phyloP scores from a whole-genome alignment of 2,888 invertebrate genomes.

The Orthosia gothica region DNA sequence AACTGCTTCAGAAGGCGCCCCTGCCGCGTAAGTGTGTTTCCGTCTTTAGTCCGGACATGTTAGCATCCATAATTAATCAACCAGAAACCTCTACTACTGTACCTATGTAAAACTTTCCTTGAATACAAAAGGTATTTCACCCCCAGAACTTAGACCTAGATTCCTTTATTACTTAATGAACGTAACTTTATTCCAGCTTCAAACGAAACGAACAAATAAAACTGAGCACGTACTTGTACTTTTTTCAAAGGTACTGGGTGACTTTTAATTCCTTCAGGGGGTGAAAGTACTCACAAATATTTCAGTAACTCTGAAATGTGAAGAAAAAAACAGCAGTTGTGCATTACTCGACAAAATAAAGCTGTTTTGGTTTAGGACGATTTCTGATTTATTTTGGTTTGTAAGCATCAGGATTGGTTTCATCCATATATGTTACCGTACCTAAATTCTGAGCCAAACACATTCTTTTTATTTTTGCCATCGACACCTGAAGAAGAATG shows the following conservation, averaged over 20 bases:
- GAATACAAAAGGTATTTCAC: constrained; percentile 10
- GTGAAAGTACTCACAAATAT: neutral
- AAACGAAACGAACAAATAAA: constrained; percentile 27
- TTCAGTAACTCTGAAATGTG: neutral
- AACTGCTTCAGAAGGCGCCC: too few relatives aligned
- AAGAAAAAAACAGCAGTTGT: too few relatives aligned
- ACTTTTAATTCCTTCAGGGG: neutral
- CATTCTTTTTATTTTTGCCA: too few relatives aligned
- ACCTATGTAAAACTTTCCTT: constrained; percentile 12
- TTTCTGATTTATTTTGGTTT: too few relatives aligned
- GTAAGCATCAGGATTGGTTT: too few relatives aligned
- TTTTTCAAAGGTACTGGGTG: neutral
- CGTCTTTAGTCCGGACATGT: neutral
- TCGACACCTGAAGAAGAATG: too few relatives aligned
- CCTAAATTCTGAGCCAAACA: too few relatives aligned
- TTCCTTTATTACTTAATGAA: constrained; percentile 31
- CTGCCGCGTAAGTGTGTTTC: too few relatives aligned
- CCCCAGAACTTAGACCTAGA: constrained; percentile 17
- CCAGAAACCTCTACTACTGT: constrained; percentile 1
- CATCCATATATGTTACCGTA: too few relatives aligned
- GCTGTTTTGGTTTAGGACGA: too few relatives aligned
- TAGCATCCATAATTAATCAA: constrained; percentile 25
- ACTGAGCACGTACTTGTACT: constrained; percentile 5
- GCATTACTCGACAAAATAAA: too few relatives aligned
- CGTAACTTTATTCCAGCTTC: constrained; percentile 15